phyloP scores from a whole-genome alignment of 2,797 vertebrate species.

The Phyllotis vaccarum region DNA sequence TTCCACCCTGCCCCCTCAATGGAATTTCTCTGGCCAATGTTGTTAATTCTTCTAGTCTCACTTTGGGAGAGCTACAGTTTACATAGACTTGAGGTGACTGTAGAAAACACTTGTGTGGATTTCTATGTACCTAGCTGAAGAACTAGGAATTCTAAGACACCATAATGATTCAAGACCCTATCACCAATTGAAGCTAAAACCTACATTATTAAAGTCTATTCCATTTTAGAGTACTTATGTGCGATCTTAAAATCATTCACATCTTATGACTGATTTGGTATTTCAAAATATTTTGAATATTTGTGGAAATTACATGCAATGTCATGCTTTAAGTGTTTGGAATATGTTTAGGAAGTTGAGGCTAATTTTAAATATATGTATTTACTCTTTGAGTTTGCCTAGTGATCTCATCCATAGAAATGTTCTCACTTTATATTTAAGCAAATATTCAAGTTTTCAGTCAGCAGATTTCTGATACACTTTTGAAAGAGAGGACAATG shows the following conservation, averaged over 20 bases:
- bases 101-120: not conserved
- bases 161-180: not conserved
- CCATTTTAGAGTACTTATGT: not conserved
- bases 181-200: not conserved
- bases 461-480: not conserved
- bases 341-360: not conserved
- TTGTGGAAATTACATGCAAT: not conserved
- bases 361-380: not conserved
- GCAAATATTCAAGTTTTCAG: not conserved
- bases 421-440: not conserved
- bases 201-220: not conserved
- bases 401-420: not conserved
- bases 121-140: not conserved
- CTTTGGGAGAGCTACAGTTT: not conserved
- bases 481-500: not conserved
- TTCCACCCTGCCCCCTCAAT: not conserved
- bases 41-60: not conserved
- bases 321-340: not conserved
- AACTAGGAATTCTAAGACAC: not conserved
- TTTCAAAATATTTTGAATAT: not conserved
- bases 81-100: not conserved
- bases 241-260: not conserved
- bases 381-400: not conserved
- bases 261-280: not conserved
- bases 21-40: conserved; percentile 28